These are phyloP conservation scores for Falcunculus frontatus DNA, from an alignment of 2,113 vertebrate genomes.

Conservation along the genomic window DNA sequence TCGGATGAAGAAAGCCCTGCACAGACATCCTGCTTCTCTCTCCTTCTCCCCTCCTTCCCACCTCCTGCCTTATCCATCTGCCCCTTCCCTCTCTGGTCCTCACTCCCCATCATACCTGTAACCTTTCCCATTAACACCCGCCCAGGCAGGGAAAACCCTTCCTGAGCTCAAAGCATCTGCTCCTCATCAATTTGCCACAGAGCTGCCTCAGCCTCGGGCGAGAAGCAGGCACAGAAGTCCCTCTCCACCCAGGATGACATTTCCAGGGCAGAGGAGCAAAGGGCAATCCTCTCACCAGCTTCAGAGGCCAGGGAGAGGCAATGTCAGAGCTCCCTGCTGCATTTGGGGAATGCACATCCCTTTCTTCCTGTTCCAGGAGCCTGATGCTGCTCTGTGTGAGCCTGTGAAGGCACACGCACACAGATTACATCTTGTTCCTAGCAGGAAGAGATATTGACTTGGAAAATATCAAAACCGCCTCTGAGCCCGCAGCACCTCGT, in stretches of 20 bases:
- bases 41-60: not conserved
- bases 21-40: not conserved
- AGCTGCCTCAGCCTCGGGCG: constrained; percentile 24
- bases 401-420: not conserved
- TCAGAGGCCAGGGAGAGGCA: not conserved
- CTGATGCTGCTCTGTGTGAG: not conserved
- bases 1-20: not conserved
- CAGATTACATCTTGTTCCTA: constrained; percentile 33
- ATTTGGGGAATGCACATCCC: not conserved
- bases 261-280: constrained; percentile 63
- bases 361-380: constrained; percentile 4
- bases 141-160: constrained; percentile 39
- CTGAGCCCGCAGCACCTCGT: constrained; percentile 9
- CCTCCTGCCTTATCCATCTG: not conserved
- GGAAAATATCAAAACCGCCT: constrained; percentile 59
- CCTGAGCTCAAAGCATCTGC: constrained; percentile 59
- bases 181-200: constrained; percentile 49
- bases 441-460: constrained; percentile 60
- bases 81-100: not conserved
- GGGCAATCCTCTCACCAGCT: not conserved
- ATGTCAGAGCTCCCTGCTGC: not conserved
- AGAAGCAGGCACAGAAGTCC: constrained; percentile 49
- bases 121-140: constrained; percentile 22
- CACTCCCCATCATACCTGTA: not conserved
- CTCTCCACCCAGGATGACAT: constrained; percentile 27